Conservation (phyloP, 2,797 vertebrate species). For the Calcarius lapponicus region DNA sequence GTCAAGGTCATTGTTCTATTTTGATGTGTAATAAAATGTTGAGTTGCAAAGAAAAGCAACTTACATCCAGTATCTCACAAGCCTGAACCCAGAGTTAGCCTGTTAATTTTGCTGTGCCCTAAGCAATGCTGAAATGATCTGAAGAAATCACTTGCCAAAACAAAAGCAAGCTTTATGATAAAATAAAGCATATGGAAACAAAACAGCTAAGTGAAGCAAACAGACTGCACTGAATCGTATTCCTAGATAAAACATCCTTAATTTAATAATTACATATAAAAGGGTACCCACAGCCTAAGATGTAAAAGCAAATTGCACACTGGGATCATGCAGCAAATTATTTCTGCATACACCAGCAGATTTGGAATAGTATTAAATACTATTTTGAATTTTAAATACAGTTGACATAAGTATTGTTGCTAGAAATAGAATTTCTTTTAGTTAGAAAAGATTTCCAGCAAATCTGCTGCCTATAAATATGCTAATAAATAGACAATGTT, state of each 20-base stretch:
- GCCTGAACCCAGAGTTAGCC: background rate
- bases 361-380: background rate
- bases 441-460: background rate
- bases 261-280: background rate
- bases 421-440: background rate
- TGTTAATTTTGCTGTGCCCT: background rate
- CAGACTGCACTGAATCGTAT: background rate
- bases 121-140: background rate
- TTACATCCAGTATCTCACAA: background rate
- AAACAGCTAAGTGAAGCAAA: background rate
- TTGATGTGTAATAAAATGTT: background rate
- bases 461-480: background rate
- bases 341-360: background rate
- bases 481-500: background rate
- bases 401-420: background rate
- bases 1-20: background rate
- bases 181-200: background rate
- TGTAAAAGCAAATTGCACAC: background rate
- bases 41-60: background rate
- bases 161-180: background rate
- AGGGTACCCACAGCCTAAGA: background rate
- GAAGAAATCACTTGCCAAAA: background rate
- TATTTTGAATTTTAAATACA: background rate
- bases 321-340: background rate
- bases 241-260: background rate